Percentiles rank a stretch among this genome's conserved stretches.
phyloP scores from a whole-genome alignment of 1,140 invertebrate genomes.

The Drosophila suzukii region DNA sequence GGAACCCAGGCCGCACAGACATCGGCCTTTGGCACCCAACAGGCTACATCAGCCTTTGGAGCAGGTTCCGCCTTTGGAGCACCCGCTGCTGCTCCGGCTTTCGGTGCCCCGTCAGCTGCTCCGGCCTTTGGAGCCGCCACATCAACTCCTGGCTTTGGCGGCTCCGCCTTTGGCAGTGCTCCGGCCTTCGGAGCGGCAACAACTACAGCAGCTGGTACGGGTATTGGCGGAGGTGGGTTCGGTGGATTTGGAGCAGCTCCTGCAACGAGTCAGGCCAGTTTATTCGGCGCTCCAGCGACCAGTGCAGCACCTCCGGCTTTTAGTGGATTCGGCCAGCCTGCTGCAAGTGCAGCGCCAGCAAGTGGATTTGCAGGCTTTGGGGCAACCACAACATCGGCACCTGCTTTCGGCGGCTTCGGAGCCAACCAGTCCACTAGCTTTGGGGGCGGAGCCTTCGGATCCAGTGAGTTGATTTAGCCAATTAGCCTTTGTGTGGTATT shows the following conservation, averaged over 20 bases:
- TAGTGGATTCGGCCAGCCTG: slow-evolving; percentile 74
- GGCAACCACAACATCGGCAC: slow-evolving; percentile 79
- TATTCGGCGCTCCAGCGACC: slow-evolving; percentile 72
- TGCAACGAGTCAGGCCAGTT: slow-evolving; percentile 56
- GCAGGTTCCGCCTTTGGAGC: slow-evolving; percentile 34
- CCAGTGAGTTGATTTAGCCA: slow-evolving; percentile 47
- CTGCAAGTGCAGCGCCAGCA: slow-evolving; percentile 55
- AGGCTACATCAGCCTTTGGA: slow-evolving; percentile 31
- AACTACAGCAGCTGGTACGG: slow-evolving; percentile 67
- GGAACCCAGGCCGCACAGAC: slow-evolving; percentile 68
- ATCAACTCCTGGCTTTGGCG: slow-evolving; percentile 38
- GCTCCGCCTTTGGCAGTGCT: slow-evolving; percentile 33
- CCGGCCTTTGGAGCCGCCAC: slow-evolving; percentile 74
- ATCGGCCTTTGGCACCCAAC: slow-evolving; percentile 33
- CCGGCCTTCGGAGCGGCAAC: slow-evolving; percentile 42
- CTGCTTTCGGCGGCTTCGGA: slow-evolving; percentile 85
- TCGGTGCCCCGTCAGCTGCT: slow-evolving; percentile 47
- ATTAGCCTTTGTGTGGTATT: slow-evolving; percentile 4
- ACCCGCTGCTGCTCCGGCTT: slow-evolving; percentile 35
- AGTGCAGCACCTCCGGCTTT: slow-evolving; percentile 79
- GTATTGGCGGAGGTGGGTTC: slow-evolving; percentile 66
- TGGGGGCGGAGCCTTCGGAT: slow-evolving; percentile 82
- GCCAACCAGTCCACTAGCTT: slow-evolving; percentile 81
- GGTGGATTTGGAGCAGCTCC: slow-evolving; percentile 64
- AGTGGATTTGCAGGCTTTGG: slow-evolving; percentile 87